Base-by-base conservation (phyloP, 2,113 vertebrate species). In the Scytalopus superciliaris region DNA sequence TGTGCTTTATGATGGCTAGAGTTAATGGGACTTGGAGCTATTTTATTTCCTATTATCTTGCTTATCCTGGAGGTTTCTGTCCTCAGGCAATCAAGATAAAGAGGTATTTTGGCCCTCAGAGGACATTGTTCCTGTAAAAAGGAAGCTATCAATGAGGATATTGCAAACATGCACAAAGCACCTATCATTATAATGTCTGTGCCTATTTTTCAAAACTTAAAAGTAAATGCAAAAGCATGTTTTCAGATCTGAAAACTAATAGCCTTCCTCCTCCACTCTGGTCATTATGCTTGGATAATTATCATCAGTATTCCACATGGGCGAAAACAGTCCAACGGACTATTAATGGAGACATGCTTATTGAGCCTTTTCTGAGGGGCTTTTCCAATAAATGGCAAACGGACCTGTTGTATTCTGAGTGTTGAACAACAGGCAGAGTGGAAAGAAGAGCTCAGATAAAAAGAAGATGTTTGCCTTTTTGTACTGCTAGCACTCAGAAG, bases 1-100 rank as follows among this genome's bases (percentile, higher is more conserved):
- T 89, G 70, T 81, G 30, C 57, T 93, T 80, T 87, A 62, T 50
- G 53, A 57, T 69, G 53, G 24, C 30, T 75, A 62, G 66, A 72
- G n/a, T 89, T 84, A 91, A 95, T 90, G 72, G 80, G 72, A 95
- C 62, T 68, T 83, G 47, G 55, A 94, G 79, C 57, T 91, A 83
- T 86, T 93, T 93, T 82, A 63, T 45, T 74, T 95, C 59, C 53
- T 86, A 69, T 67, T 91, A 63, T 67, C 70, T 88, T 69, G 70
- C 59, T 88, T 94, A 74, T 89, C 30, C 33, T 73, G 30, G 37
- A 89, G 73, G 28, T 73, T 87, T 76, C 62, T 93, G n/a, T 89
- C 81, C 74, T 95, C 52, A 14, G 33, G 50, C 70, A 78, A 89
- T 89, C 53, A 66, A 76, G 50, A 79, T 60, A 47, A 93, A 95